These are phyloP conservation scores for Scaptomyza reducta DNA, from an alignment of 2,888 invertebrate genomes.

Conservation along the genomic window DNA sequence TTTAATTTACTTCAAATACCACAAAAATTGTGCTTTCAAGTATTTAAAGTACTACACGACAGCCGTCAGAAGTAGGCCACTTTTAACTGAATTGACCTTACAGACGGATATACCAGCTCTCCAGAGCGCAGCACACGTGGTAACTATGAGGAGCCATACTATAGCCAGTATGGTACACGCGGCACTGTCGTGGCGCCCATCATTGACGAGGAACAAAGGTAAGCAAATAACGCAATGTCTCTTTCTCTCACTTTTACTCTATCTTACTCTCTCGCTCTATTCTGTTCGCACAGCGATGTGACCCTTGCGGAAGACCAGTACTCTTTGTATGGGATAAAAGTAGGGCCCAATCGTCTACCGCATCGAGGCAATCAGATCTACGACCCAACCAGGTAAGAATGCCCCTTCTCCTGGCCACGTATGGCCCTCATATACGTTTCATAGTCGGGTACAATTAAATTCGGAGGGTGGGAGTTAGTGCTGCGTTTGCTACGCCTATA, in stretches of 20 bases:
- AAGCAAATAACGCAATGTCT: conserved; percentile 11
- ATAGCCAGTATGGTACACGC: conserved; percentile 90
- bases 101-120: conserved; percentile 94
- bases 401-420: conserved; percentile 52
- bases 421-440: conserved; percentile 43
- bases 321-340: conserved; percentile 89
- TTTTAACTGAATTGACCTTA: conserved; percentile 69
- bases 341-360: conserved; percentile 85
- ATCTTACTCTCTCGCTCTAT: neutral
- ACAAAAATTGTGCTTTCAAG: conserved; percentile 3
- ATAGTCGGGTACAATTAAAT: conserved; percentile 49
- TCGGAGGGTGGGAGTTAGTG: neutral
- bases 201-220: conserved; percentile 94
- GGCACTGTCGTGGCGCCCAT: conserved; percentile 91
- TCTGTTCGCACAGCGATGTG: conserved; percentile 86
- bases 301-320: conserved; percentile 89
- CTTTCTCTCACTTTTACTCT: neutral
- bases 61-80: neutral
- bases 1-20: conserved; percentile 2
- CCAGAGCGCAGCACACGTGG: conserved; percentile 91
- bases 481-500: conserved; percentile 75
- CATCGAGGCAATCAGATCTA: conserved; percentile 84
- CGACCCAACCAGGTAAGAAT: conserved; percentile 83
- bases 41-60: neutral
- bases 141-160: conserved; percentile 94